Evolutionary conservation across 1,140 invertebrate genomes (phyloP), one percentile per base, ranked within the genome.

Genomic region (Heliconius hewitsoni): DNA sequence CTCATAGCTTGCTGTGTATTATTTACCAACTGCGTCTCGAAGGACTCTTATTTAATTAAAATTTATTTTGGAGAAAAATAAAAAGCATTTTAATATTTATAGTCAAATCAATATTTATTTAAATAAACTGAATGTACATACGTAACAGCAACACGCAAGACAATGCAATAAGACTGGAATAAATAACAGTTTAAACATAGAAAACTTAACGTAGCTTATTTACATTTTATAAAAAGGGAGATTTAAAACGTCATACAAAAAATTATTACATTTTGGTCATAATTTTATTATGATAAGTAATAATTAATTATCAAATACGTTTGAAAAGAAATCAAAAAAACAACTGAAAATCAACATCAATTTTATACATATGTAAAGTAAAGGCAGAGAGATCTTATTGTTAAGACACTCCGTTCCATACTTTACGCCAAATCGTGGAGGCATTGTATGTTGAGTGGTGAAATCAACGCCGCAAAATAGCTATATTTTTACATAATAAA

Each of bases 151-250:
- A 87, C 85, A 87, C 84, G 86, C 87, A 86, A 85, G 79, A 89
- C 84, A 89, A 90, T 90, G 87, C 85, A 83, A 89, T 84, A 86
- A 89, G 75, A 88, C 83, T 90, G 88, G 87, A 92, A 91, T 91
- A 91, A 87, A 90, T 6, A 78, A 70, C 46, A 60, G 55, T 60
- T 66, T 71, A 57, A 76, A 74, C 76, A 76, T 72, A 74, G 78
- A 66, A 71, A 79, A 74, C 78, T 75, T 79, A 74, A 52, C 34
- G 11, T 66, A 66, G 60, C 27, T 72, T 76, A 76, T 76, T 76
- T 76, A 76, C 74, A 76, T 39, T 50, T 46, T 30, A 42, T 46
- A 34, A 42, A 70, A 70, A 30, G 66, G 70, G 71, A n/a, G 11
- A 46, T 34, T 74, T 18, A 52, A 30, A 57, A 19, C 50, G 13